Percentiles rank a stretch among this genome's conserved stretches.
phyloP scores from a whole-genome alignment of 37 sponge, comb jelly and placozoan species.

The Aphrocallistes beatrix region DNA sequence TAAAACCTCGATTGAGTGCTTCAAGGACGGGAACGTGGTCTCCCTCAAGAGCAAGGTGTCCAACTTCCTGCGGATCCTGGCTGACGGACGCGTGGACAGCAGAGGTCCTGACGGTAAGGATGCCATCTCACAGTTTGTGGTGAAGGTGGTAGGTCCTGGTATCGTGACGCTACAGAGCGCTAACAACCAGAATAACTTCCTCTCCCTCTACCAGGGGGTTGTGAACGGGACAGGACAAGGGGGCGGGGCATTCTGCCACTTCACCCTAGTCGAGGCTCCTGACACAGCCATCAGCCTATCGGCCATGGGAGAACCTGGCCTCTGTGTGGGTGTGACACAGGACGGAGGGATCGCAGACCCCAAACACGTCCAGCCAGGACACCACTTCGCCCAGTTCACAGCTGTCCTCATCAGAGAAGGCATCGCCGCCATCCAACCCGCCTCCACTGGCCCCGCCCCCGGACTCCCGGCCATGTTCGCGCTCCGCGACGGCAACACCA shows the following conservation, averaged over 20 bases:
- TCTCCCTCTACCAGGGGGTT: not conserved
- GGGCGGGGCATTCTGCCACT: not conserved
- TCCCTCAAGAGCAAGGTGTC: not conserved
- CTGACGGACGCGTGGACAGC: not conserved
- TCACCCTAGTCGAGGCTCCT: not conserved
- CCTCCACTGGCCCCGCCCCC: not conserved
- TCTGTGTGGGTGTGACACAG: not conserved
- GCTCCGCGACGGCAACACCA: not conserved
- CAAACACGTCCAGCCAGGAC: not conserved
- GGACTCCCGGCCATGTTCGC: not conserved
- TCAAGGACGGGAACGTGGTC: not conserved
- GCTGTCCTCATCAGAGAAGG: not conserved
- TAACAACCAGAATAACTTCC: not conserved
- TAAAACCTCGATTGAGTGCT: not conserved
- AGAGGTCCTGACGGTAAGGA: not conserved
- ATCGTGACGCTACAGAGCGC: not conserved
- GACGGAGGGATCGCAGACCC: not conserved
- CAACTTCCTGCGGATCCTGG: not conserved
- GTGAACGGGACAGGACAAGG: not conserved
- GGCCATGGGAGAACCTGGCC: not conserved
- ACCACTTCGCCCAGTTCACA: slow-evolving; percentile 10
- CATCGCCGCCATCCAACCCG: not conserved
- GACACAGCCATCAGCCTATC: not conserved
- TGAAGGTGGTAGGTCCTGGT: not conserved
- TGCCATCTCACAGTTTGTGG: slow-evolving; percentile 7